A percentile compares a stretch with the other conserved stretches of the same genome.
These are phyloP conservation scores for Gnathonemus longibarbis DNA, from an alignment of 2,113 vertebrate species.

Conservation along the genomic window DNA sequence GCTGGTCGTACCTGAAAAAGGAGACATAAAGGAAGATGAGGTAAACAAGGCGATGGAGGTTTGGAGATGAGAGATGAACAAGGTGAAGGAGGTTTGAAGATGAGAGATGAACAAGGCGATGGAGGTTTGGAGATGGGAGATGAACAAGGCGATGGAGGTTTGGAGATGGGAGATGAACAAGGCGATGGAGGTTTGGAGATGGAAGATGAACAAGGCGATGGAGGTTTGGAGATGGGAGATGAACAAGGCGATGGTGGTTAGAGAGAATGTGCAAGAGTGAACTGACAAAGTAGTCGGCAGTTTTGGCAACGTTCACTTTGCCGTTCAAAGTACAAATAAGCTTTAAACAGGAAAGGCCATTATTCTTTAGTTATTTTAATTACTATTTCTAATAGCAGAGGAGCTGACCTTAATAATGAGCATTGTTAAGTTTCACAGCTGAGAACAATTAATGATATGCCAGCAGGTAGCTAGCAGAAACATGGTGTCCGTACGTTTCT, in stretches of 20 bases:
- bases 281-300: background rate
- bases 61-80: background rate
- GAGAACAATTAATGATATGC: background rate
- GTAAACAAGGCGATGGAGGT: background rate
- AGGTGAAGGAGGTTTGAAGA: background rate
- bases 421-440: background rate
- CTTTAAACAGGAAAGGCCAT: background rate
- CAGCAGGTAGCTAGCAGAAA: background rate
- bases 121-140: background rate
- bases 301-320: background rate
- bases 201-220: background rate
- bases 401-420: background rate
- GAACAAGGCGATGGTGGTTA: background rate
- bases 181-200: too few species aligned
- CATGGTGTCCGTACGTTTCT: constrained; percentile 63
- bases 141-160: background rate
- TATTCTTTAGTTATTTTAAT: background rate
- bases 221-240: too few species aligned
- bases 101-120: background rate
- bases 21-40: too few species aligned
- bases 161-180: too few species aligned
- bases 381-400: background rate
- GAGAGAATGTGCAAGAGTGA: background rate
- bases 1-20: constrained; percentile 73
- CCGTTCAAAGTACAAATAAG: background rate